Conservation (phyloP, 2,888 invertebrate genomes). For the Lasioglossum morio region DNA sequence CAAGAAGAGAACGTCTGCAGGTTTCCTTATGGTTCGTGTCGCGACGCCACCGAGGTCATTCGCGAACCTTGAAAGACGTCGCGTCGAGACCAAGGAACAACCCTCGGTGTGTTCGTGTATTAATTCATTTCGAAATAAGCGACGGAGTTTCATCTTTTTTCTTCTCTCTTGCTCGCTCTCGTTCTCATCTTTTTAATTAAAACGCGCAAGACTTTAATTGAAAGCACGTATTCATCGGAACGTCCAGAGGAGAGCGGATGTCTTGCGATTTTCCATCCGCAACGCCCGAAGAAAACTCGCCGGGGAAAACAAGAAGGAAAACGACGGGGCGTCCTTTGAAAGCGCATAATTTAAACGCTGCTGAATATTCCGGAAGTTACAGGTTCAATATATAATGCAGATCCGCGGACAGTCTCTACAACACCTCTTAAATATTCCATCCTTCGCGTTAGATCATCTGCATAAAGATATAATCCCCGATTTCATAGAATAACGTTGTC, state of each 20-base stretch:
- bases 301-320: not conserved
- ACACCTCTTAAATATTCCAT: not conserved
- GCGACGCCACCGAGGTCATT: not conserved
- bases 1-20: not conserved
- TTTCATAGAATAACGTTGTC: not conserved
- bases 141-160: not conserved
- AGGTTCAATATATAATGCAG: conserved; percentile 24
- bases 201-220: conserved; percentile 44
- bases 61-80: conserved; percentile 1
- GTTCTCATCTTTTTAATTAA: conserved; percentile 44
- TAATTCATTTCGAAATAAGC: conserved; percentile 46
- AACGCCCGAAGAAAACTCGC: conserved; percentile 1
- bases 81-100: not conserved
- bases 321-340: conserved; percentile 1
- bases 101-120: conserved; percentile 14
- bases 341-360: conserved; percentile 31
- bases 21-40: not conserved
- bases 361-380: conserved; percentile 20
- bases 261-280: conserved; percentile 12
- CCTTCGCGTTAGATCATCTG: not conserved
- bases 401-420: not conserved
- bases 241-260: not conserved
- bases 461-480: not conserved
- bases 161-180: no score
- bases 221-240: conserved; percentile 30